Evolutionary conservation across 2,888 invertebrate species (phyloP).

Genomic region (Tenthredo mesomela): DNA sequence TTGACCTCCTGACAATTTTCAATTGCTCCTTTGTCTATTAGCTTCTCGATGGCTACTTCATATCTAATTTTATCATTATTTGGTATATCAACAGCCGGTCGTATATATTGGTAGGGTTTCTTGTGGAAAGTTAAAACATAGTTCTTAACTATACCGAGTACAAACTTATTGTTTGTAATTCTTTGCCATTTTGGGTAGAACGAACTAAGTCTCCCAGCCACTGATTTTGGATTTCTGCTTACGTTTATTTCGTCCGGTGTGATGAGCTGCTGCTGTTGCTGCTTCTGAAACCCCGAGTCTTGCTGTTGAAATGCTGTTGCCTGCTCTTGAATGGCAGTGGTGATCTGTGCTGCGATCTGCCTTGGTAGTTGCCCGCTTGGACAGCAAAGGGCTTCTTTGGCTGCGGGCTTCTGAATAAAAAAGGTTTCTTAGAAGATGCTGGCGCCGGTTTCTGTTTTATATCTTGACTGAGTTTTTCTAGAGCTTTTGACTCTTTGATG

Average conservation of each 20-base stretch:
- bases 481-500: constrained; percentile 24
- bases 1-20: not conserved
- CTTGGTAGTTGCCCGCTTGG: constrained; percentile 14
- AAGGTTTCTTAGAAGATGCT: not conserved
- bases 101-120: not conserved
- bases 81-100: not conserved
- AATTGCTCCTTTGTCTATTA: not conserved
- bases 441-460: not conserved
- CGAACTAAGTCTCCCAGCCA: not conserved
- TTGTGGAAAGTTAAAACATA: not conserved
- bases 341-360: not conserved
- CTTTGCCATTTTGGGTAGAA: not conserved
- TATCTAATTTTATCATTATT: not conserved
- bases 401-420: not conserved
- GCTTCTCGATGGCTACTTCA: not conserved
- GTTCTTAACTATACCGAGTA: not conserved
- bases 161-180: not conserved
- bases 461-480: not conserved
- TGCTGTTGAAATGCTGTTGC: constrained; percentile 16
- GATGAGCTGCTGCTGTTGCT: not conserved
- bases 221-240: not conserved
- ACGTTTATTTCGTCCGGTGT: not conserved
- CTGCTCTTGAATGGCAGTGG: not conserved
- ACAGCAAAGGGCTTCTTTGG: not conserved
- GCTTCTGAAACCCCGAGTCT: not conserved